Evolutionary conservation across 2,113 vertebrate species (phyloP).

Genomic region (Butorides virescens): DNA sequence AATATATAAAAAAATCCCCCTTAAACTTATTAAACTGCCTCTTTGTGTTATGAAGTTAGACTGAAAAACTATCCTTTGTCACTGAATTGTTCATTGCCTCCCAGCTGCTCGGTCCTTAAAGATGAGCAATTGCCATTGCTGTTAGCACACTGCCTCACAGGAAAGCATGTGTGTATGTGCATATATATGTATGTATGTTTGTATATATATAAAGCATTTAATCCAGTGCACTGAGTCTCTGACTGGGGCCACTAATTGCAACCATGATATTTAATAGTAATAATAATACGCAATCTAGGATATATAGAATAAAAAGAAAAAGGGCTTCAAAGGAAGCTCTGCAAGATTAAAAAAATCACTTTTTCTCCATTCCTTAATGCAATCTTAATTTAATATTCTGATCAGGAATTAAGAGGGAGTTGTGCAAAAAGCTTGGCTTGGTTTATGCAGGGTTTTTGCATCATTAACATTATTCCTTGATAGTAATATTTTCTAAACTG

Average conservation of each 20-base stretch:
- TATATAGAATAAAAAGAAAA: not conserved
- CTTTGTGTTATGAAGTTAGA: not conserved
- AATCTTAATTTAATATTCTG: constrained; percentile 37
- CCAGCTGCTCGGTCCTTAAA: not conserved
- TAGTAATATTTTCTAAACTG: not conserved
- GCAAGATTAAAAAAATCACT: not conserved
- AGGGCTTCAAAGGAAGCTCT: not conserved
- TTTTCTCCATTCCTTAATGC: not conserved
- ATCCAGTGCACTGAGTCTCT: not conserved
- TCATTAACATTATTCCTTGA: not conserved
- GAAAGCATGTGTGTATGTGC: not conserved
- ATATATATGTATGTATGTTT: not conserved
- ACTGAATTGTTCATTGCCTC: not conserved
- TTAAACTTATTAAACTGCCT: not conserved
- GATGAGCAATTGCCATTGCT: not conserved
- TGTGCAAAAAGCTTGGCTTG: constrained; percentile 10
- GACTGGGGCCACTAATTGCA: not conserved
- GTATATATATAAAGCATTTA: not conserved
- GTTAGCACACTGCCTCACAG: not conserved
- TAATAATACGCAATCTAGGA: not conserved
- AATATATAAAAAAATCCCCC: not conserved
- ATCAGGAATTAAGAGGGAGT: constrained; percentile 12
- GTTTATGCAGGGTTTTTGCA: constrained; percentile 2
- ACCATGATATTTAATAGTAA: not conserved
- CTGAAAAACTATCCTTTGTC: not conserved